phyloP scores from a whole-genome alignment of 2,797 vertebrate genomes.

The Xenops minutus region DNA sequence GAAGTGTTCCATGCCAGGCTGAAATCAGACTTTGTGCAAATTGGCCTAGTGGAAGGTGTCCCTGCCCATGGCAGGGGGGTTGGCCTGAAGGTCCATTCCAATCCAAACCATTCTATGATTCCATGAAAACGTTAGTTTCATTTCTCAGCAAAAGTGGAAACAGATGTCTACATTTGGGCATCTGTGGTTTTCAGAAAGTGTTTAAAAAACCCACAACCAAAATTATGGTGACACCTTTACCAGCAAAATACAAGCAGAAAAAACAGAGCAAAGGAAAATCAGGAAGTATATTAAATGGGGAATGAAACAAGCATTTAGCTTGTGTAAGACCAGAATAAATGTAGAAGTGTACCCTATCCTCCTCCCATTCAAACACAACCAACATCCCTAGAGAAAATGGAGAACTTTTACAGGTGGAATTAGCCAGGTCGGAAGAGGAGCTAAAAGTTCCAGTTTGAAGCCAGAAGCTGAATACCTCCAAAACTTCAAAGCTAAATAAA shows the following conservation, averaged over 20 bases:
- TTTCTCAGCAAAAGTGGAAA: neutral
- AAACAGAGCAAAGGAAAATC: neutral
- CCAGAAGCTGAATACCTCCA: neutral
- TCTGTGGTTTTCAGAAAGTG: neutral
- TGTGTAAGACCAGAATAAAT: neutral
- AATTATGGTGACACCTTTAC: neutral
- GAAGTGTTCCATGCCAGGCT: neutral
- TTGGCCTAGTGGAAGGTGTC: neutral
- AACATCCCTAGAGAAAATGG: neutral
- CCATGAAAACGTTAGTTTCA: neutral
- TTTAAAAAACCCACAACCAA: neutral
- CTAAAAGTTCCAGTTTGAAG: neutral
- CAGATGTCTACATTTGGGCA: neutral
- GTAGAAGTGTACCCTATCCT: neutral
- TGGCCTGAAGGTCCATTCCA: neutral
- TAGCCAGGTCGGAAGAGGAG: neutral
- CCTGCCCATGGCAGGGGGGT: neutral
- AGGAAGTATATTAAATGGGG: neutral
- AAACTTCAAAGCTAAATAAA: neutral
- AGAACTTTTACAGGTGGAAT: neutral
- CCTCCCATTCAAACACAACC: neutral
- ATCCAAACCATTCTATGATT: neutral
- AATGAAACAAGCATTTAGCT: neutral
- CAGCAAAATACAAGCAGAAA: neutral
- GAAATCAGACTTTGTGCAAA: neutral